A percentile compares a stretch with the other conserved stretches of the same genome.
Conservation (phyloP, 1,140 invertebrate species). For the Dinothrombium tinctorium region DNA sequence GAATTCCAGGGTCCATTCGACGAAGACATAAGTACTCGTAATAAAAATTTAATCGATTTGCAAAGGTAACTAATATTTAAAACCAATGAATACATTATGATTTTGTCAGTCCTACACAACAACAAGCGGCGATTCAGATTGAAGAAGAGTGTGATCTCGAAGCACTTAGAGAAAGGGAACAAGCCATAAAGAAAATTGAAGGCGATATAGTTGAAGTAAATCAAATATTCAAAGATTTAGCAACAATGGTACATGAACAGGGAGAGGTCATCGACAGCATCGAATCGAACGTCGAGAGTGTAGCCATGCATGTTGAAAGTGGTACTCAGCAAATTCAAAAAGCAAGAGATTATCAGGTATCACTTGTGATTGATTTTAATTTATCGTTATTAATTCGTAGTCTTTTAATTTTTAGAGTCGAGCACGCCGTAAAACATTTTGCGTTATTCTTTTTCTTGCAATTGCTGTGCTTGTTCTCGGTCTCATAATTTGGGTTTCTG, state of each 20-base stretch:
- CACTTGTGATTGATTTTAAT: conserved; percentile 11
- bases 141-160: conserved; percentile 63
- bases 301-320: conserved; percentile 58
- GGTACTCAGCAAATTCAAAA: conserved; percentile 51
- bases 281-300: conserved; percentile 76
- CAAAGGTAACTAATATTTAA: conserved; percentile 9
- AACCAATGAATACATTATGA: background rate
- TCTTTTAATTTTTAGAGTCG: background rate
- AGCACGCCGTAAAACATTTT: conserved; percentile 1
- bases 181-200: conserved; percentile 66
- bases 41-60: conserved; percentile 30
- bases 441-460: background rate
- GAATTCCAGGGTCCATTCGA: conserved; percentile 6
- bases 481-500: background rate
- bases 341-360: conserved; percentile 52
- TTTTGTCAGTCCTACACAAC: conserved; percentile 21
- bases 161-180: conserved; percentile 64
- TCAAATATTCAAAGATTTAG: conserved; percentile 93
- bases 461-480: background rate
- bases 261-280: conserved; percentile 90
- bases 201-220: conserved; percentile 84
- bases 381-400: background rate
- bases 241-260: conserved; percentile 85
- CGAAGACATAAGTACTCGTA: conserved; percentile 15
- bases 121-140: conserved; percentile 36